Conservation (phyloP, 2,113 vertebrate genomes). For the Abramis brama region DNA sequence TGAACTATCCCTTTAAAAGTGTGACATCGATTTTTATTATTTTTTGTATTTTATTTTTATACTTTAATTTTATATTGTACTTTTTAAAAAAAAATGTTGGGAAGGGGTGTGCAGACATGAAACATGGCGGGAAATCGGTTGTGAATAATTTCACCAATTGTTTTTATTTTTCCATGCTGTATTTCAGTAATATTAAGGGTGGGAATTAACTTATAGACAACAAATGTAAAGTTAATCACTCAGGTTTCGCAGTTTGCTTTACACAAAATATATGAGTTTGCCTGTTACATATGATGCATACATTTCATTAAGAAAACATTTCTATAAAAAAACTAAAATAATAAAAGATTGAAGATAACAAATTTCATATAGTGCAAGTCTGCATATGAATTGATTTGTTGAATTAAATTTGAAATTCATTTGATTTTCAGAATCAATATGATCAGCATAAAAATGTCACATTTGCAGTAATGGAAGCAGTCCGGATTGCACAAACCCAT, state of each 20-base stretch:
- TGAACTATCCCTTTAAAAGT: too few species aligned
- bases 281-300: not conserved
- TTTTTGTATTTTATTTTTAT: not conserved
- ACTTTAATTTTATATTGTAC: not conserved
- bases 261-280: not conserved
- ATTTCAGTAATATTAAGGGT: not conserved
- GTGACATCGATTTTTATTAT: not conserved
- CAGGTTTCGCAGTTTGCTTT: not conserved
- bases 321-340: not conserved
- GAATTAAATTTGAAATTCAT: not conserved
- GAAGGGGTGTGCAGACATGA: not conserved
- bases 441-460: not conserved
- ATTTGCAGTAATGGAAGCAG: conserved; percentile 28
- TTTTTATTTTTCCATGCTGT: not conserved
- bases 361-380: too few species aligned
- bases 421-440: not conserved
- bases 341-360: too few species aligned
- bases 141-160: not conserved
- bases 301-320: not conserved
- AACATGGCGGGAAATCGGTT: not conserved
- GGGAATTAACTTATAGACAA: not conserved
- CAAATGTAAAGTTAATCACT: not conserved
- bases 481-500: conserved; percentile 16
- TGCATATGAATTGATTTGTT: not conserved
- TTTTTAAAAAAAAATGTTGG: not conserved